Evolutionary conservation across 2,888 invertebrate genomes (phyloP), one percentile per base, ranked within the genome.

Genomic region (Mythimna ferrago): DNA sequence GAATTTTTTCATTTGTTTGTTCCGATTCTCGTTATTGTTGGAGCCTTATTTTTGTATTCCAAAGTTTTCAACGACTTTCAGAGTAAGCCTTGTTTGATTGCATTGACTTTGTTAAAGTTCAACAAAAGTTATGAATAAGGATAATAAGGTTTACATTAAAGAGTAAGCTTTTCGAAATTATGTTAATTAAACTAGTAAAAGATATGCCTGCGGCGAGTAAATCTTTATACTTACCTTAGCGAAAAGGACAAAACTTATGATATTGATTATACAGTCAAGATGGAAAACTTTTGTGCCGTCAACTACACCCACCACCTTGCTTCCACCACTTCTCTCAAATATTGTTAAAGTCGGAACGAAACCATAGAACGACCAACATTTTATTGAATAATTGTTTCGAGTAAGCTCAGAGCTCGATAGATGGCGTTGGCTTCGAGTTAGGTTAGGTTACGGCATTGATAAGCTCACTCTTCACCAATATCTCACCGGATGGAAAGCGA

Each of bases 11-110:
- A 58, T 81, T 69, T 51, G 56, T 66, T 79, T 76, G 63, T 69
- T 82, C 53, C 64, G 70, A 71, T 66, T 73, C 86, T 89, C 86
- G 84, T 89, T 91, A 84, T 88, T 91, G 89, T 97, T 96, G 80
- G 53, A 73, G 51, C 48, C 44, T 64, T 78, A 61, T 65, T 72
- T 66, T 72, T 67, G 9, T 76, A 64, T 73, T 69, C 21, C 53
- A 53, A 82, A 83, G 66, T 83, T 83, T 75, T 64, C 66, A 80
- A 71, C 70, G 80, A 82, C 68, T 74, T 63, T 77, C 32, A 21
- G 41, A 56, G 51, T 80, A 73, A 80, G 66, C 57, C 44, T 53
- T 74, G 53, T 83, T 81, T 77, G 57, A 82, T 82, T 82, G 67
- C 64, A 81, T 67, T 78, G 67, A 71, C 78, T 65, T 65, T 66